Conservation (phyloP, 2,797 vertebrate species). For the Pygocentrus nattereri region DNA sequence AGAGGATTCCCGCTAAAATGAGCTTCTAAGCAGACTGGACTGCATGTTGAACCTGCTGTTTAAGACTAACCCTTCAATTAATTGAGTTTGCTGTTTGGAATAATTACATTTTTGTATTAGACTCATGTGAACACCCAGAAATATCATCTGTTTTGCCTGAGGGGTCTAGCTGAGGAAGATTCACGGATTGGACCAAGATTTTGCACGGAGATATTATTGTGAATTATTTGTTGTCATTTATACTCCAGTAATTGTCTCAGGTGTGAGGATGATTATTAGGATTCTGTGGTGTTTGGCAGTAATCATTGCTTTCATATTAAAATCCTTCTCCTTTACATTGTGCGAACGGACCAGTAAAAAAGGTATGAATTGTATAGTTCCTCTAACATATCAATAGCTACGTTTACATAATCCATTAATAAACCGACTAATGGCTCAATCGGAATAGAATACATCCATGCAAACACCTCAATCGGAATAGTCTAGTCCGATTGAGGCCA, state of each 20-base stretch:
- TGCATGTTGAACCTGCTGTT: not conserved
- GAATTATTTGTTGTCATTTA: not conserved
- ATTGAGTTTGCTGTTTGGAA: not conserved
- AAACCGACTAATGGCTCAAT: too few species aligned
- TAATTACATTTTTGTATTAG: not conserved
- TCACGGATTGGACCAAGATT: not conserved
- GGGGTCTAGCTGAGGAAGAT: not conserved
- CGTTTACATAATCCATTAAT: too few species aligned
- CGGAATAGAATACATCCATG: too few species aligned
- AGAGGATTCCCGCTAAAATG: not conserved
- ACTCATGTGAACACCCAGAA: not conserved
- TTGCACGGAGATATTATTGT: not conserved
- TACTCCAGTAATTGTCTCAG: not conserved
- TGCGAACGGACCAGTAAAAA: too few species aligned
- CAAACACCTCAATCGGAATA: too few species aligned
- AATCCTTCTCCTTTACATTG: too few species aligned
- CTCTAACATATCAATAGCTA: too few species aligned
- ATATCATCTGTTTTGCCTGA: not conserved
- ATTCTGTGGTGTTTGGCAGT: not conserved
- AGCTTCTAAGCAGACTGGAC: not conserved
- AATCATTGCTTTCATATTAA: not conserved
- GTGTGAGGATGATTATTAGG: not conserved
- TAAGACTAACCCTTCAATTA: not conserved
- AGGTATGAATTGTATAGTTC: too few species aligned
- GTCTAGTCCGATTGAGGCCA: too few species aligned